Evolutionary conservation across 2,113 vertebrate genomes (phyloP), one percentile per base, ranked within the genome.

Genomic region (Oxyura jamaicensis): DNA sequence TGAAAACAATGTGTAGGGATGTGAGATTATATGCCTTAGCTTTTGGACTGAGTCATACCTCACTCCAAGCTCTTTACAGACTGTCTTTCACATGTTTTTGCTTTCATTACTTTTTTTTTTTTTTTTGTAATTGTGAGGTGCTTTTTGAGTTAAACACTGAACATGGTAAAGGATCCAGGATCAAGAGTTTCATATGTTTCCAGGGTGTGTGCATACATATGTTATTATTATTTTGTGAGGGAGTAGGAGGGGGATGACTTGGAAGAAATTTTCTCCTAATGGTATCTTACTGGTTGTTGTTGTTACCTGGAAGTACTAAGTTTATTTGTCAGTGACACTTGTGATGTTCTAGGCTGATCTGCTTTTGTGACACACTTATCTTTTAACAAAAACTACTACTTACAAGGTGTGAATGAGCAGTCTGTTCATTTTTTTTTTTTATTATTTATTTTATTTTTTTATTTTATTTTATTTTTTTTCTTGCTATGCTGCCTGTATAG

Each of bases 311-410:
- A 83, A 65, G 3, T 35, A 39, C 60, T 20, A 5, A 4, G 19
- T 73, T 86, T 65, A 5, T 2, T 19, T 67, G 71, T 86, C 29
- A 13, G 10, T 53, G 29, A 44, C 33, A 66, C 26, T 65, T 10
- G 1, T 0, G 0, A 0, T 50, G 9, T 71, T 3, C 39, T 59
- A 35, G 29, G 20, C 15, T 69, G 84, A 4, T 41, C 4, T 7
- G 10, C 59, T 87, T 53, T n/a, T 67, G 2, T 25, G 21, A 17
- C 0, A 0, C 5, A 3, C 20, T 72, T 48, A 33, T 3, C 33
- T 71, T 90, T 66, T 66, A 75, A 25, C 28, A 55, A 73, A 46
- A 1, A 0, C 36, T 39, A 85, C 9, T 56, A 1, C 16, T 66
- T 56, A 4, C 0, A 1, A 15, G 3, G 2, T 52, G 10, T 19